Base-by-base conservation (phyloP, 1,140 invertebrate species). In the Lepidostoma basale region DNA sequence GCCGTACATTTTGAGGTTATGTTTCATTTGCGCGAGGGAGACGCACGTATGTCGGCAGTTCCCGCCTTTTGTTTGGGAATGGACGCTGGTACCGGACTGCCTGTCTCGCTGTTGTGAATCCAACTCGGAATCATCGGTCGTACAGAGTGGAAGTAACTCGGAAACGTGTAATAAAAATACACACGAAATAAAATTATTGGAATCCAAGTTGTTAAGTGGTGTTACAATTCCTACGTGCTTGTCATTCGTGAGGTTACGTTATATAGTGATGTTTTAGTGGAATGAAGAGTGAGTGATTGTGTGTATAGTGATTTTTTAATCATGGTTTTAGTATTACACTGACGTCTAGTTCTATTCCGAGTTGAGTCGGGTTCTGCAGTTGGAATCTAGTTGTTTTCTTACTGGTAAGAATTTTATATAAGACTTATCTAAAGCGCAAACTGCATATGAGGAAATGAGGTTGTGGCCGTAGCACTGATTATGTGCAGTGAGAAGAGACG, bases 1-100 rank as follows among this genome's bases (percentile, higher is more conserved):
- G 22, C 18, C 49, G 25, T 23, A 42, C 26, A 47, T 26, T 60
- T 67, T 67, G 65, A 67, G 54, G 65, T 67, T 67, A 67, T 67
- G 64, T 67, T 33, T 26, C 47, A 20, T 56, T 20, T 16, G 64
- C 18, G n/a, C 18, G 56, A 67, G 54, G 28, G 64, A 47, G 64
- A 67, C 64, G 40, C 25, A 47, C 54, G 44, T 40, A 56, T 56
- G 26, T 42, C 33, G 6, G 28, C 6, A 8, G 28, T 36, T 64
- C 44, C 30, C 45, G 62, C 45, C 62, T 30, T 36, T 47, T 49
- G 44, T 64, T 52, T 49, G 30, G 62, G 39, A 64, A 49, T 64
- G 62, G 62, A 60, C 56, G 56, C 56, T 60, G 36, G 56, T 16
- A 60, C 36, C 56, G 56, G 56, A 60, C 42, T 26, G 56, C 36